These are phyloP conservation scores for Amphimedon queenslandica DNA, from an alignment of 37 sponge, comb jelly and placozoan species.

Conservation along the genomic window DNA sequence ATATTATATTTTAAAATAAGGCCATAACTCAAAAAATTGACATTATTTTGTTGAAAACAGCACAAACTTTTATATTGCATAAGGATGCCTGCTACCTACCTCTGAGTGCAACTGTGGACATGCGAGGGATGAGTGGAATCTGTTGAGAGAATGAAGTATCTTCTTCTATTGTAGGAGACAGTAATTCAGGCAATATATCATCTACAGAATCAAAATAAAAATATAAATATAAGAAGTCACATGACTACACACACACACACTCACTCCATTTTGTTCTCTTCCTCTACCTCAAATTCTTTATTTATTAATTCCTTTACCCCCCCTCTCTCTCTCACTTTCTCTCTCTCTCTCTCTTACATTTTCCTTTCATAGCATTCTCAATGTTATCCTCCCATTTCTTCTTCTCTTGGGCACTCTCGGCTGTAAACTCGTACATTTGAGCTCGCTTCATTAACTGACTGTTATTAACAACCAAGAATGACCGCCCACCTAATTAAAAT, in stretches of 20 bases:
- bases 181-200: background rate
- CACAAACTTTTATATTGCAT: no score
- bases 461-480: conserved; percentile 60
- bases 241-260: no score
- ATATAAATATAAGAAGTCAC: background rate
- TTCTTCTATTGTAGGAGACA: background rate
- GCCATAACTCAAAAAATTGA: no score
- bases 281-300: no score
- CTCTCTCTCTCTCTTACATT: background rate
- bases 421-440: conserved; percentile 69
- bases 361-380: conserved; percentile 36
- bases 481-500: conserved; percentile 47
- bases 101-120: background rate
- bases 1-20: no score
- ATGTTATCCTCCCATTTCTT: conserved; percentile 59
- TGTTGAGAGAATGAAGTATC: no score
- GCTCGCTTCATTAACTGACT: conserved; percentile 56
- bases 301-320: no score
- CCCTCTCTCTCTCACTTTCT: background rate
- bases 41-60: no score
- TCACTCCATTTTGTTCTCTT: no score
- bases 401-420: conserved; percentile 58
- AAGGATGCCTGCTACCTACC: no score
- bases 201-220: background rate
- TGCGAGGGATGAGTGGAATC: background rate